Conservation (phyloP, 2,113 vertebrate species). For the Arvicanthis niloticus region DNA sequence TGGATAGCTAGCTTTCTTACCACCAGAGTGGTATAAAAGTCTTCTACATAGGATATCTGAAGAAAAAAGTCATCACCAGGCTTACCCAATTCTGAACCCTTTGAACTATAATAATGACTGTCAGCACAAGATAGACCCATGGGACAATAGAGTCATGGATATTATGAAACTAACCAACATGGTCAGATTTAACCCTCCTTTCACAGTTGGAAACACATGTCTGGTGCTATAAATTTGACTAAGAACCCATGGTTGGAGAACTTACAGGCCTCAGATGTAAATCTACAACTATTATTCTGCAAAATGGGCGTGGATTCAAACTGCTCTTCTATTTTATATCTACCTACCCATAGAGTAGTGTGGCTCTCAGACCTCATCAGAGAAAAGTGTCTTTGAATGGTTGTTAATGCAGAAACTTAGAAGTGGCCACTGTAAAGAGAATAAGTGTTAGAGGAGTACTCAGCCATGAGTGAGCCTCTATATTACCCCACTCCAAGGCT, state of each 20-base stretch:
- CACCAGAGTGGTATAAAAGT: neutral
- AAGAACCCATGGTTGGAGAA: neutral
- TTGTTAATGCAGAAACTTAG: neutral
- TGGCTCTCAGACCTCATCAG: neutral
- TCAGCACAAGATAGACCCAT: neutral
- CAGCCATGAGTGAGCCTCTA: neutral
- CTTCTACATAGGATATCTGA: neutral
- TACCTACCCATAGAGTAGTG: neutral
- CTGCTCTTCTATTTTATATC: neutral
- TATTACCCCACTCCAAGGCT: neutral
- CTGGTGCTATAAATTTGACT: neutral
- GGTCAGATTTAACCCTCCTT: neutral
- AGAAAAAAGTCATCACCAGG: neutral
- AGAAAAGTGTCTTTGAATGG: neutral
- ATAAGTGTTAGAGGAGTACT: neutral
- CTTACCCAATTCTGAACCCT: neutral
- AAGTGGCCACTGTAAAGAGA: too few species aligned
- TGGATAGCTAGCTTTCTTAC: neutral
- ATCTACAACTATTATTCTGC: neutral
- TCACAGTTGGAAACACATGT: neutral
- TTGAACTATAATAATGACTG: neutral
- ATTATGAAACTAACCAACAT: neutral
- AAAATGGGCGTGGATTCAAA: neutral
- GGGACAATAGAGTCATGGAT: neutral
- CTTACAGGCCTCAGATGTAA: neutral